A percentile compares a stretch with the other conserved stretches of the same genome.
phyloP scores from a whole-genome alignment of 2,888 invertebrate genomes.

The Drosophila barbarae region DNA sequence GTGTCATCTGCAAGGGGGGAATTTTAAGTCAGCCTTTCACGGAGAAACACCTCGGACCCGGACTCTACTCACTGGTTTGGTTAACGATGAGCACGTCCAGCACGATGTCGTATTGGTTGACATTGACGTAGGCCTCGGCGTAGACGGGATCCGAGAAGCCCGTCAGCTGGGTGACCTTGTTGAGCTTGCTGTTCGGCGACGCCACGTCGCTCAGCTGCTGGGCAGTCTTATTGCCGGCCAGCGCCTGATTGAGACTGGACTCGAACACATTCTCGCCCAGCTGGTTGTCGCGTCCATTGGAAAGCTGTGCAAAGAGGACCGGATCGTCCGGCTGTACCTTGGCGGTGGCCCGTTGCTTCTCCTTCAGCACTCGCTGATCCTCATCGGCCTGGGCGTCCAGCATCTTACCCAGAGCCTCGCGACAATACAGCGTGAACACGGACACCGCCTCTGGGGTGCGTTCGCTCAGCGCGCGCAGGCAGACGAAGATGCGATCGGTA shows the following conservation, averaged over 20 bases:
- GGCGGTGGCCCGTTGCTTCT: constrained; percentile 85
- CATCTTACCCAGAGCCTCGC: constrained; percentile 90
- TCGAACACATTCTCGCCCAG: constrained; percentile 90
- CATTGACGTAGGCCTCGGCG: constrained; percentile 99
- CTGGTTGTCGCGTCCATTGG: constrained; percentile 83
- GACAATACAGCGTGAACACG: constrained; percentile 87
- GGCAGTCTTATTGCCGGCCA: constrained; percentile 83
- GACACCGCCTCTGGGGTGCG: constrained; percentile 85
- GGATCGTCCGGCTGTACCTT: constrained; percentile 92
- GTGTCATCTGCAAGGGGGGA: constrained; percentile 86
- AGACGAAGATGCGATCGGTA: constrained; percentile 91
- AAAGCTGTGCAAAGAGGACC: constrained; percentile 89
- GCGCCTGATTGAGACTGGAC: constrained; percentile 92
- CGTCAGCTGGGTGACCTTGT: constrained; percentile 96
- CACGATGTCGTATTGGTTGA: constrained; percentile 99
- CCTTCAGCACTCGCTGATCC: constrained; percentile 81
- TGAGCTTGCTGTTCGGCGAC: constrained; percentile 83
- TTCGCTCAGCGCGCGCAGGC: constrained; percentile 87
- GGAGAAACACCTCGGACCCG: neutral
- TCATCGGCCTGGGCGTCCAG: constrained; percentile 86
- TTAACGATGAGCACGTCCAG: constrained; percentile 98
- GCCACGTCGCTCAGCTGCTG: constrained; percentile 80
- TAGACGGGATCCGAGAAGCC: constrained; percentile 99
- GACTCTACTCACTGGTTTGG: constrained; percentile 87
- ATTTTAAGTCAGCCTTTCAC: no score